Evolutionary conservation across 2,113 vertebrate genomes (phyloP).

Genomic region (Phainopepla nitens): DNA sequence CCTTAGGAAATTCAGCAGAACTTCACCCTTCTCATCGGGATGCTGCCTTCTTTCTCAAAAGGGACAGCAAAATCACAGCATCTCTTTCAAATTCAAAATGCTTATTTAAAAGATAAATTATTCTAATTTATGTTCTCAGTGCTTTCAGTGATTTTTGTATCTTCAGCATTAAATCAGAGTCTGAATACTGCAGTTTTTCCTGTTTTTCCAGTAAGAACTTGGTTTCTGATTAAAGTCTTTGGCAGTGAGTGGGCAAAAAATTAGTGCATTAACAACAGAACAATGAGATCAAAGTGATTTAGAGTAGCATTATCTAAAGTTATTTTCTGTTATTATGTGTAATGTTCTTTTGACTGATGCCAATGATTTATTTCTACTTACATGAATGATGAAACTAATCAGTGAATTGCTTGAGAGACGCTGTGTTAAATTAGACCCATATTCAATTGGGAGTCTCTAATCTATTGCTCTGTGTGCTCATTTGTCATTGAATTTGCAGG

Average conservation of each 20-base stretch:
- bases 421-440: constrained; percentile 28
- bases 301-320: constrained; percentile 18
- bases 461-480: not conserved
- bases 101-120: not conserved
- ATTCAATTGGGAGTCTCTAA: not conserved
- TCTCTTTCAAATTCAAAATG: not conserved
- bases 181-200: not conserved
- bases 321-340: constrained; percentile 2
- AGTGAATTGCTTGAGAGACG: constrained; percentile 21
- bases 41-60: not conserved
- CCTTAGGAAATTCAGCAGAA: not conserved
- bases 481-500: not conserved
- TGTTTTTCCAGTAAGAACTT: not conserved
- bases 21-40: not conserved
- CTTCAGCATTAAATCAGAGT: not conserved
- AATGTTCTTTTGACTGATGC: constrained; percentile 25
- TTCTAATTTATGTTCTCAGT: not conserved
- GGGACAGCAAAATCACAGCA: not conserved
- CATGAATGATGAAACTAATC: constrained; percentile 35
- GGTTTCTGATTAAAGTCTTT: not conserved
- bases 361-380: constrained; percentile 46
- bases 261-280: constrained; percentile 1
- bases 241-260: not conserved
- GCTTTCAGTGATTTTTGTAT: not conserved
- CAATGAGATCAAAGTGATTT: constrained; percentile 29